Conservation (phyloP, 2,888 invertebrate species). For the Cecidostiba fungosa region DNA sequence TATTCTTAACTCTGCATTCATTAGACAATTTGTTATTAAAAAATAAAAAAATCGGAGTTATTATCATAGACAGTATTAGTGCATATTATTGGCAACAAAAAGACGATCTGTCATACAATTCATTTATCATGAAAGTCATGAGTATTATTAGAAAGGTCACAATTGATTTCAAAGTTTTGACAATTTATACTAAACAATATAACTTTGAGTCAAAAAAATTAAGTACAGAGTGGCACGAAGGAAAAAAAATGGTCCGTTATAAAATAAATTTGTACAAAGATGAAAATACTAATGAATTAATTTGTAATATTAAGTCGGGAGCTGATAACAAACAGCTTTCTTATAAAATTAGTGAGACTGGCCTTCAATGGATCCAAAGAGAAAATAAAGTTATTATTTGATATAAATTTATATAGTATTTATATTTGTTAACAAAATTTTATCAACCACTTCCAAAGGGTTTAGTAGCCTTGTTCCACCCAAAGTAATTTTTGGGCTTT, state of each 20-base stretch:
- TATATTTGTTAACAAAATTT: constrained; percentile 72
- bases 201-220: constrained; percentile 80
- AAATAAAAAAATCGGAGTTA: constrained; percentile 78
- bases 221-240: constrained; percentile 44
- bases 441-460: constrained; percentile 75
- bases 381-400: constrained; percentile 27
- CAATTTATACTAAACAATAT: constrained; percentile 82
- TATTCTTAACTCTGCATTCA: constrained; percentile 75
- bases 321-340: constrained; percentile 40
- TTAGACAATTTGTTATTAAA: constrained; percentile 78
- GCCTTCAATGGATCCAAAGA: constrained; percentile 62
- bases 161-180: constrained; percentile 81
- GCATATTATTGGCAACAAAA: constrained; percentile 81
- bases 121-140: constrained; percentile 80
- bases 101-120: constrained; percentile 78
- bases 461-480: constrained; percentile 76
- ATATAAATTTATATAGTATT: constrained; percentile 62
- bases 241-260: constrained; percentile 75
- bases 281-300: constrained; percentile 57
- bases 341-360: constrained; percentile 61
- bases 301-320: constrained; percentile 62
- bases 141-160: constrained; percentile 80
- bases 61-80: constrained; percentile 81
- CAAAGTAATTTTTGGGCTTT: constrained; percentile 71
- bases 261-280: constrained; percentile 75